Percentiles rank a stretch among this genome's conserved stretches.
Evolutionary conservation across 35 echinoderm and acorn worm genomes (phyloP).

Genomic region (Heliocidaris erythrogramma): DNA sequence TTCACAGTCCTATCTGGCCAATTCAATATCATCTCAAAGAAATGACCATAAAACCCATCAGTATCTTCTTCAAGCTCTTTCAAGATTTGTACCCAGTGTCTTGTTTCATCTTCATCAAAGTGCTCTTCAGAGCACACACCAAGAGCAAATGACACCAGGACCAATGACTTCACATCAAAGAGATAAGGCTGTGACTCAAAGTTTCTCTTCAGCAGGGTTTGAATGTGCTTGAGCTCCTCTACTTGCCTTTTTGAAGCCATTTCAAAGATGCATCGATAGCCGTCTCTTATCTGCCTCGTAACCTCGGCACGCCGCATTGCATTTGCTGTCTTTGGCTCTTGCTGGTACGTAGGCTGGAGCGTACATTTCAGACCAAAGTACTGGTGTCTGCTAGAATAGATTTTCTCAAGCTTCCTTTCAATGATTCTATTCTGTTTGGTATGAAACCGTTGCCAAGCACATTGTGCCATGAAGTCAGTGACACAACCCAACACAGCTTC

Average conservation of each 20-base stretch:
- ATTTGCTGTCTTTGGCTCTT: neutral
- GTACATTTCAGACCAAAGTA: too few species aligned
- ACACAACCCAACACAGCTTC: neutral
- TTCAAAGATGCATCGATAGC: conserved; percentile 7
- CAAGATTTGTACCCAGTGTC: neutral
- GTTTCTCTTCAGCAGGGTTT: neutral
- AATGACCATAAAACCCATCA: neutral
- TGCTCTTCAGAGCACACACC: neutral
- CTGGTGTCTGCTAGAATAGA: too few species aligned
- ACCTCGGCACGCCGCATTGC: conserved; percentile 11
- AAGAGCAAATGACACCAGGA: neutral
- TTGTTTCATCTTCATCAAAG: neutral
- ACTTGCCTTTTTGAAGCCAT: neutral
- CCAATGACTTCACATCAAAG: conserved; percentile 16
- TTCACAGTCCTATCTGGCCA: neutral
- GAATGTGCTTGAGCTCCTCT: neutral
- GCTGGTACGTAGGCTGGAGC: too few species aligned
- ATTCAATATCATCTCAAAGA: conserved; percentile 46
- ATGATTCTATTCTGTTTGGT: too few species aligned
- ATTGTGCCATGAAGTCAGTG: conserved; percentile 6
- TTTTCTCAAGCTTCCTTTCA: too few species aligned
- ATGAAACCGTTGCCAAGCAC: too few species aligned
- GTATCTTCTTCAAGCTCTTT: neutral
- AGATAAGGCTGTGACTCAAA: neutral
- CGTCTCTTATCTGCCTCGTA: neutral